Percentiles rank a stretch among this genome's conserved stretches.
These are phyloP conservation scores for Centropus unirufus DNA, from an alignment of 2,113 vertebrate genomes.

Conservation along the genomic window DNA sequence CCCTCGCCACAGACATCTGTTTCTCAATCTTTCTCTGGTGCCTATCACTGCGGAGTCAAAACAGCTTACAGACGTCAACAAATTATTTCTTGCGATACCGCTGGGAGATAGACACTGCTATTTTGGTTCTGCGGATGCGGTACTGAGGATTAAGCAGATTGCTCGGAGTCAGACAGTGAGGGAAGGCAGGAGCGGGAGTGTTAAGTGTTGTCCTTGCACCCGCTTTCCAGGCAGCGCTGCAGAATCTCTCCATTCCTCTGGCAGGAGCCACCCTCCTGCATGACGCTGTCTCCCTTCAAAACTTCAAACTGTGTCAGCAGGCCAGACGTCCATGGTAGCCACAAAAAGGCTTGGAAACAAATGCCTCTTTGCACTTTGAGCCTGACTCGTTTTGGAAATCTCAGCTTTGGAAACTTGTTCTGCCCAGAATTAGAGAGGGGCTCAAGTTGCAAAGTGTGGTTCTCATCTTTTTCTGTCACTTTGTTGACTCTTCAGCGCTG, in stretches of 20 bases:
- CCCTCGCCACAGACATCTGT: not conserved
- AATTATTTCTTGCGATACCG: not conserved
- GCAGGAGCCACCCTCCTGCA: not conserved
- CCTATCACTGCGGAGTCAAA: not conserved
- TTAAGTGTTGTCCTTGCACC: not conserved
- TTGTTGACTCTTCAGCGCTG: not conserved
- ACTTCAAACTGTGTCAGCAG: not conserved
- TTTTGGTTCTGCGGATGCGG: not conserved
- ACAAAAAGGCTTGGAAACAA: not conserved
- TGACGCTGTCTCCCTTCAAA: not conserved
- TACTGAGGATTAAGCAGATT: not conserved
- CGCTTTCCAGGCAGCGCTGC: not conserved
- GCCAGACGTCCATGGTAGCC: not conserved
- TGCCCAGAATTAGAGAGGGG: not conserved
- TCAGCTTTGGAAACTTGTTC: not conserved
- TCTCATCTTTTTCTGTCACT: not conserved
- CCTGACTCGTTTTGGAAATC: constrained; percentile 1
- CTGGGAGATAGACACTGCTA: not conserved
- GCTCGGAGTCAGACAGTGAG: not conserved
- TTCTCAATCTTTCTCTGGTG: constrained; percentile 7
- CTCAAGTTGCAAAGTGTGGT: constrained; percentile 3
- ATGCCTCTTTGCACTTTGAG: not conserved
- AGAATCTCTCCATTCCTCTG: not conserved
- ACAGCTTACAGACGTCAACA: not conserved
- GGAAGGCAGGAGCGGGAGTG: not conserved